Evolutionary conservation across 2,113 vertebrate genomes (phyloP).

Genomic region (Zeus faber): DNA sequence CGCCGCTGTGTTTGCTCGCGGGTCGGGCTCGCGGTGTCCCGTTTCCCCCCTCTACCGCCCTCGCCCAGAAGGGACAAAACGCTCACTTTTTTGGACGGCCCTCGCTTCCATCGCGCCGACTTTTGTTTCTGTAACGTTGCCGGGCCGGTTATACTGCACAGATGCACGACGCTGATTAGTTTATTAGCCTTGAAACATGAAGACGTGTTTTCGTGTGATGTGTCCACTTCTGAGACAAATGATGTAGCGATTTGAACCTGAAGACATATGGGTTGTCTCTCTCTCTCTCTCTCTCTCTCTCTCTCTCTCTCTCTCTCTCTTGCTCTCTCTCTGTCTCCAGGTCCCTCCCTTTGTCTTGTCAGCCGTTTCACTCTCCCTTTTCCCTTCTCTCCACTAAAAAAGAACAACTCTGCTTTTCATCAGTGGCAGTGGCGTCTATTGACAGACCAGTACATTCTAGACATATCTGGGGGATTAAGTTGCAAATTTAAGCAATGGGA

Average conservation of each 20-base stretch:
- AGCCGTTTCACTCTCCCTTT: conserved; percentile 24
- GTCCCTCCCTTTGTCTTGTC: conserved; percentile 57
- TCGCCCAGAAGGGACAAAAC: conserved; percentile 62
- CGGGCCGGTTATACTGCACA: conserved; percentile 64
- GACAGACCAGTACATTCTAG: conserved; percentile 63
- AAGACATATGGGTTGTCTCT: no score
- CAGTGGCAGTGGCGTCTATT: conserved; percentile 55
- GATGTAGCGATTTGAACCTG: no score
- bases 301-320: conserved; percentile 45
- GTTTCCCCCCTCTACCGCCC: conserved; percentile 56
- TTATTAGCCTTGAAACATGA: conserved; percentile 63
- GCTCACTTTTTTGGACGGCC: no score
- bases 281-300: no score
- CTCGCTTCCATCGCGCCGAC: conserved; percentile 62
- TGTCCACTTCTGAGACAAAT: no score
- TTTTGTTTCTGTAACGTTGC: conserved; percentile 66
- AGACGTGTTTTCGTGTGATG: no score
- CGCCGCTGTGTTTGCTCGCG: conserved; percentile 58
- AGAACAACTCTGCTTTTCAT: conserved; percentile 27
- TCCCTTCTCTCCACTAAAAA: conserved; percentile 29
- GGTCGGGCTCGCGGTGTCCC: conserved; percentile 52
- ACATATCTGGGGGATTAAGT: conserved; percentile 69
- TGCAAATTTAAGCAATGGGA: conserved; percentile 74
- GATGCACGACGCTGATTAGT: conserved; percentile 54
- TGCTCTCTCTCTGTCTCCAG: no score